Evolutionary conservation across 30 jellyfish, hydroid and myxozoan species (phyloP), one percentile per base, ranked within the genome.

Genomic region (Haliclystus octoradiatus): DNA sequence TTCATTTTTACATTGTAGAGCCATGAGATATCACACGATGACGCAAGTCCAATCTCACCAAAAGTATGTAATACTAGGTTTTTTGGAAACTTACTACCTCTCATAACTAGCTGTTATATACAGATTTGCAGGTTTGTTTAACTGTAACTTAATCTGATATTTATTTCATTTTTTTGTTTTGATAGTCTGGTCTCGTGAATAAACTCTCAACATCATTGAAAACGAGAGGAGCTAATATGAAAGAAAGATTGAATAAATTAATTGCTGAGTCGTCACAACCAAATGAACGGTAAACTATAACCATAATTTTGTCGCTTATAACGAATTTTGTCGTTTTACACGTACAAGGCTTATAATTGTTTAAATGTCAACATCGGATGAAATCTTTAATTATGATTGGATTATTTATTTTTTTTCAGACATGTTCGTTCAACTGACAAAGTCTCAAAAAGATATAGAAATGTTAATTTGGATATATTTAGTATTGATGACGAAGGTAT

Each of bases 401-500:
- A 14, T 57, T 5, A 22, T 32, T 0, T 0, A 15, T 57, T 61
- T 2, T 0, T 35, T 23, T 68, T 2, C 66, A 88, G 97, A 26
- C 97, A 88, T 71, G 94, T 88, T 9, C 80, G 97, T 70, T 80
- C 92, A 12, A 70, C 92, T 0, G 97, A 88, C 62, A 73, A 85
- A 46, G 73, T 92, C 1, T 94, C 94, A 9, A 88, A 83, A 49
- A 77, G 94, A 9, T 88, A 88, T 57, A 70, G 97, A 19, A 88
- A 86, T 52, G 97, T 80, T 52, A 88, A 88, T 68, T 69, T 88
- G 75, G 92, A 88, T 33, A 88, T 88, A 24, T 88, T 88, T 78
- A 88, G 97, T 67, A 88, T 88, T 62, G 97, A 80, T 53, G 97
- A 88, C 61, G 95, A 89, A 22, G 97, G 80, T 67, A 94, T 94